Evolutionary conservation across 1,140 invertebrate genomes (phyloP).

Genomic region (Micrasema longulum): DNA sequence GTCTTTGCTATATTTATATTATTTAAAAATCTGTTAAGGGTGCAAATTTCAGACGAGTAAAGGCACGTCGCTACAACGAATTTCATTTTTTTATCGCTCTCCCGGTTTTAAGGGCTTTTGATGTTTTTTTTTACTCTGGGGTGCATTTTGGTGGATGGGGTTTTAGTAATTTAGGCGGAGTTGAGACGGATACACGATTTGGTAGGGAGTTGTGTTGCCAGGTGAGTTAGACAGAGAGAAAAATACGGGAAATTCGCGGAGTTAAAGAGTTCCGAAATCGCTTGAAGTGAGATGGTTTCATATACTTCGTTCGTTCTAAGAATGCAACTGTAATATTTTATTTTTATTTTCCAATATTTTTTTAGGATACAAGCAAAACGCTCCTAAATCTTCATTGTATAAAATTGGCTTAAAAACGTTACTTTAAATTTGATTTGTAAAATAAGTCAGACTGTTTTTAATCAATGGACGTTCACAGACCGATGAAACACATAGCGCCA

Average conservation of each 20-base stretch:
- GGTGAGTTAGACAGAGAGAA: conserved; percentile 24
- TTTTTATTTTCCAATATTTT: too few relatives aligned
- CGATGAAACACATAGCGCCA: too few relatives aligned
- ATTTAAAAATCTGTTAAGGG: conserved; percentile 8
- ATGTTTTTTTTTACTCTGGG: not conserved
- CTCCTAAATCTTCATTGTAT: too few relatives aligned
- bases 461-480: too few relatives aligned
- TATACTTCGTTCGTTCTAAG: too few relatives aligned
- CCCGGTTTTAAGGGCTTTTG: not conserved
- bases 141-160: conserved; percentile 4
- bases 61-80: not conserved
- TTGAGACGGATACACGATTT: conserved; percentile 12
- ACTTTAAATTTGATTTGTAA: too few relatives aligned
- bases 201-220: conserved; percentile 23
- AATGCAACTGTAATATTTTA: too few relatives aligned
- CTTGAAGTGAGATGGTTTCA: conserved; percentile 31
- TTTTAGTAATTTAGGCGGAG: not conserved
- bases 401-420: too few relatives aligned
- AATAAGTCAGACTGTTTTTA: too few relatives aligned
- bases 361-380: too few relatives aligned
- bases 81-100: not conserved
- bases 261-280: conserved; percentile 10
- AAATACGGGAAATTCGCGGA: conserved; percentile 15
- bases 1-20: conserved; percentile 30
- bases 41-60: not conserved